Evolutionary conservation across 2,113 vertebrate genomes (phyloP).

Genomic region (Axis porcinus): DNA sequence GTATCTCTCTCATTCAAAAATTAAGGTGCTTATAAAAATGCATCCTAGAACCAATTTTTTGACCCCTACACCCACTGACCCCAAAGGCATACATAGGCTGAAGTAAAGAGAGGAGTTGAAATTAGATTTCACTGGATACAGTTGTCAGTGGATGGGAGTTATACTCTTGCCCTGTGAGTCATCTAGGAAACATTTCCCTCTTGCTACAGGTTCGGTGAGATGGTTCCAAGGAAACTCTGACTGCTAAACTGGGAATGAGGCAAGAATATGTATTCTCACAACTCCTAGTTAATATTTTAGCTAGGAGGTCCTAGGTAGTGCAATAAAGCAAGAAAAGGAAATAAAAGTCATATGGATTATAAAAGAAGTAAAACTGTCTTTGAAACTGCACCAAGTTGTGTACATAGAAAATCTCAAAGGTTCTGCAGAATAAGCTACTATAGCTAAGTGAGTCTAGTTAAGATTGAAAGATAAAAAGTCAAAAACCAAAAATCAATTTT

Average conservation of each 20-base stretch:
- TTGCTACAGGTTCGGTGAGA: not conserved
- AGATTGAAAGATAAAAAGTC: not conserved
- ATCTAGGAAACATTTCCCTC: not conserved
- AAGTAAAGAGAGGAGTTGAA: not conserved
- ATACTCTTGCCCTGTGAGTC: not conserved
- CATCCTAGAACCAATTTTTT: not conserved
- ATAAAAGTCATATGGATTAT: not conserved
- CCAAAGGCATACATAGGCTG: not conserved
- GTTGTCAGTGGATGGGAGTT: not conserved
- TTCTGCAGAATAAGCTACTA: not conserved
- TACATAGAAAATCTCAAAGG: not conserved
- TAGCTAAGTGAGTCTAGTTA: not conserved
- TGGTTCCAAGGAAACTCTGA: not conserved
- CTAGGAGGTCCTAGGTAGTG: not conserved
- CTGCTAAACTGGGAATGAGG: not conserved
- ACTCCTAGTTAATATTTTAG: not conserved
- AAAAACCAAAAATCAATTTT: not conserved
- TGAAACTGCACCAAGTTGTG: not conserved
- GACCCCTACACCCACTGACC: not conserved
- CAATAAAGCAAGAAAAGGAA: conserved; percentile 41
- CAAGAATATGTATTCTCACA: not conserved
- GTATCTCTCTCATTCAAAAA: not conserved
- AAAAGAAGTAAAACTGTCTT: not conserved
- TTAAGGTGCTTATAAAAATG: not conserved
- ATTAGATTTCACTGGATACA: not conserved